Evolutionary conservation across 2,888 invertebrate species (phyloP), one percentile per base, ranked within the genome.

Genomic region (Hyppa rectilinea): DNA sequence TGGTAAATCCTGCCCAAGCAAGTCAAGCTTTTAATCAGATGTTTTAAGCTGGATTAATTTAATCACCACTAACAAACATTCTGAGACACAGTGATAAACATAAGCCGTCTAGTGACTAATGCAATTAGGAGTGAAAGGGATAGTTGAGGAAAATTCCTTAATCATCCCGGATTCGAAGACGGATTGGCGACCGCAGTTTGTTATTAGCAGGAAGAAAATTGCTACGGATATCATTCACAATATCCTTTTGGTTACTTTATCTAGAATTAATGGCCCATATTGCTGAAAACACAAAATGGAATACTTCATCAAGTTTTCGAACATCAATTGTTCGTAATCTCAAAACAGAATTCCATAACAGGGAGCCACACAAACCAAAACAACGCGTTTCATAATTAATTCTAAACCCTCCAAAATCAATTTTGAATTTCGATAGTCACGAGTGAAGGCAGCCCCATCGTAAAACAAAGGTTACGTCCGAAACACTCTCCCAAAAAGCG

Each of bases 401-500:
- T 70, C 40, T 43, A 49, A 62, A 63, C 29, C 34, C 29, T 12
- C 61, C 66, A 62, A 52, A 67, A 71, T 60, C 38, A 67, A 40
- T 64, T 63, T 63, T 20, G 23, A 62, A 65, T 68, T 50, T 58
- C 26, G 65, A 75, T 61, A 60, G 59, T 17, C 43, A 26, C 53
- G 31, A 72, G 38, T 50, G 70, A 59, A 59, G 49, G 34, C 61
- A n/a, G 50, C 63, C 45, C 56, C 68, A n/a, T 62, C 67, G 65
- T 59, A 65, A 71, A 81, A 80, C 68, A 75, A 71, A 31, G 52
- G 52, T 38, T 67, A 56, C 66, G 61, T 78, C 66, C 65, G 45
- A 76, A 74, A 79, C 69, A 75, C 59, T 64, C 61, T 59, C 49
- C 70, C 29, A 71, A 70, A 75, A 72, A 75, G 77, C 82, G 78